Evolutionary conservation across 1,140 invertebrate species (phyloP).

Genomic region (Phortica variegata): DNA sequence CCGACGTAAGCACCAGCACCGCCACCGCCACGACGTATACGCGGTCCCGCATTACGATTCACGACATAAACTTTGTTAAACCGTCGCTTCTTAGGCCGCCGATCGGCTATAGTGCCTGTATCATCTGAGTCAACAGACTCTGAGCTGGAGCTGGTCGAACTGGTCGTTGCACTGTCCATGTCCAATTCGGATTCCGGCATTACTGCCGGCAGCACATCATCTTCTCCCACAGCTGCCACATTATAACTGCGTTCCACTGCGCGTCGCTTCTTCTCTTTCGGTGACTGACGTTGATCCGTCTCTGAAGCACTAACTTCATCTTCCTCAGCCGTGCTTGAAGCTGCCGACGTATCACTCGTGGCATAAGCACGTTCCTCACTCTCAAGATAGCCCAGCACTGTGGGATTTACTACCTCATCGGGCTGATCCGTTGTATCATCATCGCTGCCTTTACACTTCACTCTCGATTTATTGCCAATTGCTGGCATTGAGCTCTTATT

Average conservation of each 20-base stretch:
- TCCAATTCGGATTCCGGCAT: conserved; percentile 10
- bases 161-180: conserved; percentile 23
- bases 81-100: conserved; percentile 62
- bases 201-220: conserved; percentile 32
- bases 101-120: conserved; percentile 48
- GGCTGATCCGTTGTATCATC: too few species aligned
- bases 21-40: conserved; percentile 2
- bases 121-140: conserved; percentile 50
- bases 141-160: conserved; percentile 35
- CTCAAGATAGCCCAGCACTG: conserved; percentile 61
- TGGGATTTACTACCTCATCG: too few species aligned
- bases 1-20: conserved; percentile 54
- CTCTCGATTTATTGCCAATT: too few species aligned
- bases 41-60: conserved; percentile 58
- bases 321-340: conserved; percentile 44
- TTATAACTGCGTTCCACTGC: conserved; percentile 59
- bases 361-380: conserved; percentile 49
- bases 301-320: conserved; percentile 24
- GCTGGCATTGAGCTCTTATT: too few species aligned
- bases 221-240: conserved; percentile 58
- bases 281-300: conserved; percentile 15
- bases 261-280: conserved; percentile 13
- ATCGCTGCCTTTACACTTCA: too few species aligned
- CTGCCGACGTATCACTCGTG: conserved; percentile 49
- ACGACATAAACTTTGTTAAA: conserved; percentile 76